phyloP scores from a whole-genome alignment of 2,888 invertebrate genomes.

The Gastrophysa polygoni region DNA sequence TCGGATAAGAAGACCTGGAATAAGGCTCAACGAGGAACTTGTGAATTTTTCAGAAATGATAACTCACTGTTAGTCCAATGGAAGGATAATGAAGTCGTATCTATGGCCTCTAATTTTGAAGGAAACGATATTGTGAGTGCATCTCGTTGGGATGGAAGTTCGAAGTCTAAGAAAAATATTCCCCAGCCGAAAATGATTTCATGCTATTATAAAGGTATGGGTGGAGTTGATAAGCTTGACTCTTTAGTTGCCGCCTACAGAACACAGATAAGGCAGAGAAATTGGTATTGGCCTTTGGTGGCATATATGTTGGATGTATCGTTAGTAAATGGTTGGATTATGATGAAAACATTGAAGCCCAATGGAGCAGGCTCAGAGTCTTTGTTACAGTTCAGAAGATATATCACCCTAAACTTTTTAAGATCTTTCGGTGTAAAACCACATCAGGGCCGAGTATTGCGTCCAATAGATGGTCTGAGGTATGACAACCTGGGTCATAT shows the following conservation, averaged over 20 bases:
- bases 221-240: conserved; percentile 33
- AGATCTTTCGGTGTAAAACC: background rate
- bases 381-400: too few species aligned
- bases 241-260: conserved; percentile 30
- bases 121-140: conserved; percentile 6
- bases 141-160: too few species aligned
- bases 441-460: background rate
- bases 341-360: background rate
- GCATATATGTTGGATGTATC: conserved; percentile 24
- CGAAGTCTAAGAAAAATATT: too few species aligned
- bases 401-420: background rate
- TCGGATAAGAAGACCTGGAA: conserved; percentile 12
- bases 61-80: conserved; percentile 9
- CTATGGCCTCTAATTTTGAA: conserved; percentile 9
- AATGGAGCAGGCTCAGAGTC: too few species aligned
- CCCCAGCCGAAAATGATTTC: too few species aligned
- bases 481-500: background rate
- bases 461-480: background rate
- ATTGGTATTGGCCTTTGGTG: conserved; percentile 25
- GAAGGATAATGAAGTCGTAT: conserved; percentile 11
- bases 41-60: background rate
- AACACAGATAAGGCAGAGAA: conserved; percentile 32
- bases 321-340: conserved; percentile 18
- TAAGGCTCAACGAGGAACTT: conserved; percentile 5
- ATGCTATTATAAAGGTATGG: conserved; percentile 26